These are phyloP conservation scores for Ephialtes manifestator DNA, from an alignment of 2,888 invertebrate genomes.

Conservation along the genomic window DNA sequence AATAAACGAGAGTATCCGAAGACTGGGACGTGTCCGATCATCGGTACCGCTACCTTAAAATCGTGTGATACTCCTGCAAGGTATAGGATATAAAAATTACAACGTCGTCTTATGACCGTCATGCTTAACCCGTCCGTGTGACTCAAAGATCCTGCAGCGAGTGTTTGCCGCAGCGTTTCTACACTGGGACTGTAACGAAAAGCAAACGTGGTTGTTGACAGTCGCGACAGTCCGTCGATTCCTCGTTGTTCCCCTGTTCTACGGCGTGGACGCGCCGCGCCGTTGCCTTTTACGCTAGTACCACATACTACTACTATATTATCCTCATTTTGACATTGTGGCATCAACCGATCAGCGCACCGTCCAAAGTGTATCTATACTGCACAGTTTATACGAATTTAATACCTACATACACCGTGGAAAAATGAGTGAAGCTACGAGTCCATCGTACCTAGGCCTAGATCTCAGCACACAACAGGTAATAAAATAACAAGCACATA, in stretches of 20 bases:
- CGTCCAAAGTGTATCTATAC: slow-evolving; percentile 8
- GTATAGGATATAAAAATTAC: no score
- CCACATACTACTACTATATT: neutral
- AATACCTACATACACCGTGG: slow-evolving; percentile 57
- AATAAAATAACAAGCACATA: slow-evolving; percentile 80
- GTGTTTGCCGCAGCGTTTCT: neutral
- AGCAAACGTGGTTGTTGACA: slow-evolving; percentile 15
- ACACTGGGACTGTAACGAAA: neutral
- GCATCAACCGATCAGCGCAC: slow-evolving; percentile 59
- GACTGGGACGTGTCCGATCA: no score
- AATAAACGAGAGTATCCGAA: no score
- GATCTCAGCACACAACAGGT: slow-evolving; percentile 96
- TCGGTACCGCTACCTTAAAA: no score
- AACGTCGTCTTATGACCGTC: neutral
- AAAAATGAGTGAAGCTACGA: slow-evolving; percentile 78
- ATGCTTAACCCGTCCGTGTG: no score
- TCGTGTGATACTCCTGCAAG: no score
- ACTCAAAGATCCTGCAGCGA: neutral
- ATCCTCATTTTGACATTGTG: slow-evolving; percentile 27
- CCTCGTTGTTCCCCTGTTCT: slow-evolving; percentile 50
- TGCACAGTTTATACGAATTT: slow-evolving; percentile 61
- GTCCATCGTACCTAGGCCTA: slow-evolving; percentile 91
- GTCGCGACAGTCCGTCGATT: slow-evolving; percentile 44
- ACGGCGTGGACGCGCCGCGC: slow-evolving; percentile 32
- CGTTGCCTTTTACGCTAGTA: slow-evolving; percentile 21